Base-by-base conservation (phyloP, 2,888 invertebrate genomes). In the Melieria picta region DNA sequence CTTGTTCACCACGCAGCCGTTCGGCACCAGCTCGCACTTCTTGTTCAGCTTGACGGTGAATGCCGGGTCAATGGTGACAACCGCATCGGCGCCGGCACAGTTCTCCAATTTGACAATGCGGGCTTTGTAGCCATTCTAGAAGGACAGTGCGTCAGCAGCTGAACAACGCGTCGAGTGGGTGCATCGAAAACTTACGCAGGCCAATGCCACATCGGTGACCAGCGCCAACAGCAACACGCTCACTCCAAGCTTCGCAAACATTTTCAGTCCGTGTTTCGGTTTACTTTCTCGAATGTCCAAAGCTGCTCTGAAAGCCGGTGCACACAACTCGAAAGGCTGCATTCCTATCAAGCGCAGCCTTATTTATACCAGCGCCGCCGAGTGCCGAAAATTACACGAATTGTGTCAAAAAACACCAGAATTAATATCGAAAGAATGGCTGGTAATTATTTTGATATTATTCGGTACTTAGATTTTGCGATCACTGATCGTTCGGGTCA, bases 21-120 rank as follows among this genome's bases (percentile, higher is more conserved):
- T 75, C 5, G 87, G 83, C 5, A 88, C 77, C 5, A 89, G 58
- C 74, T 88, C 87, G 76, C 89, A 89, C 72, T 88, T 87, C 66
- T 87, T 87, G 55, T 82, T 86, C 50, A 87, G 73, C 71, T 82
- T 82, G 1, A 86, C 75, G 4, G 73, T 74, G 47, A 86, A 86
- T 11, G 80, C 81, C 0, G 80, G 76, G 55, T 84, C 84, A 9
- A 84, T 74, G 5, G 77, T 77, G 1, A 87, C 78, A 10, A 85
- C 57, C 42, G 79, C 80, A 68, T 83, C 80, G 0, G 77, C 70
- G 7, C 84, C 85, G n/a, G 81, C 84, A 71, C 86, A 86, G 70
- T 84, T 85, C 66, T 83, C 84, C 63, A 83, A 48, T 70, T 83
- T 84, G 1, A 82, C 69, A 4, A 86, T 63, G 72, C 80, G 83